Evolutionary conservation across 1,140 invertebrate species (phyloP), one percentile per base, ranked within the genome.

Genomic region (Ceratina calcarata): DNA sequence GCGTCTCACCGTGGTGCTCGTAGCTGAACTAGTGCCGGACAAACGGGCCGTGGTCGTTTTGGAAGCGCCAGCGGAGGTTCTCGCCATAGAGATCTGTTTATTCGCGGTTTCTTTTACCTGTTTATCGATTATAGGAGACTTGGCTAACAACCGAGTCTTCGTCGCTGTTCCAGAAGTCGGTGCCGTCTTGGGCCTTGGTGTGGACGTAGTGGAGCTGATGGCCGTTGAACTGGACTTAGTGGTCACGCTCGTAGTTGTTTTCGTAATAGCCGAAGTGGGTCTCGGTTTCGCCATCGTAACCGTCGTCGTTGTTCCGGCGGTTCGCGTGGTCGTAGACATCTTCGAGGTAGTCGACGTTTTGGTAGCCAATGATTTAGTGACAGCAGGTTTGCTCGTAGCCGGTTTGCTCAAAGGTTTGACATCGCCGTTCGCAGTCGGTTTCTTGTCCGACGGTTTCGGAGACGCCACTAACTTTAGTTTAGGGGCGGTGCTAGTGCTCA

Each of bases 71-170:
- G 90, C 87, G 37, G 83, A 82, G 3, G 88, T 92, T 55, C 93
- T 90, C 20, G 91, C 90, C 18, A 94, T 93, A 0, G 94, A 94
- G 16, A 95, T 92, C 74, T 94, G 93, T 83, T 95, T 95, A 75
- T 95, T 95, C 0, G 93, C 94, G 37, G 93, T 94, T 72, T 95
- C 94, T 83, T 95, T 95, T 15, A 93, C 92, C 81, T 94, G 93
- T 77, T 95, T 95, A 27, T 95, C 94, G 15, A 92, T 91, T 76
- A 94, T 90, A 0, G 93, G 89, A 0, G 89, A 87, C 77, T 92
- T 93, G 7, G 80, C 61, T 16, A 61, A 51, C 37, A 58, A 45
- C 2, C 81, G 76, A 3, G 82, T 22, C 70, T 84, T 89, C 0
- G 90, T 22, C 4, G 78, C 72, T 22, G 84, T 86, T 13, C 83